Percentiles rank a stretch among this genome's conserved stretches.
These are phyloP conservation scores for Lemur catta DNA, from an alignment of 2,797 vertebrate genomes.

Conservation along the genomic window DNA sequence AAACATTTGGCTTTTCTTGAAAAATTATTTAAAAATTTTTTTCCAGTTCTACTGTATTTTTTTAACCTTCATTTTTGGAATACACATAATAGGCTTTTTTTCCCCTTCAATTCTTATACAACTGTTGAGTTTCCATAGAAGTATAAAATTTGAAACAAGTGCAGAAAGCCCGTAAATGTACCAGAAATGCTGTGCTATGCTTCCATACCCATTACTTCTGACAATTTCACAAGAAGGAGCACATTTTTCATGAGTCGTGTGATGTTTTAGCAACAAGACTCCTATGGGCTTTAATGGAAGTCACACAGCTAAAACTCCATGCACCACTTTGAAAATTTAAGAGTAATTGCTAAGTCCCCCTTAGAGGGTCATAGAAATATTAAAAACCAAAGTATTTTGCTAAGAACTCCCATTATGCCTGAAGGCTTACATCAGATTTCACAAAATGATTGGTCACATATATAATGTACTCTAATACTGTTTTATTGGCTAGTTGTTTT, in stretches of 20 bases:
- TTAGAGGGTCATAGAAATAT: conserved; percentile 88
- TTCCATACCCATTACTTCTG: conserved; percentile 82
- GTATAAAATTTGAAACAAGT: conserved; percentile 79
- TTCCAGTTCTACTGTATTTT: not conserved
- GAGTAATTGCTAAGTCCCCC: conserved; percentile 86
- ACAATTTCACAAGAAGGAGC: conserved; percentile 82
- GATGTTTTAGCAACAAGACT: conserved; percentile 85
- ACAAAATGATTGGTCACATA: conserved; percentile 86
- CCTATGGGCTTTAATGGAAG: conserved; percentile 87
- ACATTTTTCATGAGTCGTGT: conserved; percentile 84
- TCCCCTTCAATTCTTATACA: conserved; percentile 15
- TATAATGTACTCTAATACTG: conserved; percentile 82
- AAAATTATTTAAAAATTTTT: conserved; percentile 18
- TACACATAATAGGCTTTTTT: conserved; percentile 12
- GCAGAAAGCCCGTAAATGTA: conserved; percentile 79
- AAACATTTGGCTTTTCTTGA: conserved; percentile 24
- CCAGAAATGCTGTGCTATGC: conserved; percentile 77
- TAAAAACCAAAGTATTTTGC: conserved; percentile 86
- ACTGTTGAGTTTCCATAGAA: conserved; percentile 76
- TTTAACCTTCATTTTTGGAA: conserved; percentile 49
- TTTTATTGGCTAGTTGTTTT: conserved; percentile 83
- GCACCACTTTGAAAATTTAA: conserved; percentile 85
- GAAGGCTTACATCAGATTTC: conserved; percentile 84
- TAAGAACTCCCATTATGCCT: conserved; percentile 84
- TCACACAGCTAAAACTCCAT: conserved; percentile 87